These are phyloP conservation scores for Rhizoglyphus robini DNA, from an alignment of 1,140 invertebrate genomes.

Conservation along the genomic window DNA sequence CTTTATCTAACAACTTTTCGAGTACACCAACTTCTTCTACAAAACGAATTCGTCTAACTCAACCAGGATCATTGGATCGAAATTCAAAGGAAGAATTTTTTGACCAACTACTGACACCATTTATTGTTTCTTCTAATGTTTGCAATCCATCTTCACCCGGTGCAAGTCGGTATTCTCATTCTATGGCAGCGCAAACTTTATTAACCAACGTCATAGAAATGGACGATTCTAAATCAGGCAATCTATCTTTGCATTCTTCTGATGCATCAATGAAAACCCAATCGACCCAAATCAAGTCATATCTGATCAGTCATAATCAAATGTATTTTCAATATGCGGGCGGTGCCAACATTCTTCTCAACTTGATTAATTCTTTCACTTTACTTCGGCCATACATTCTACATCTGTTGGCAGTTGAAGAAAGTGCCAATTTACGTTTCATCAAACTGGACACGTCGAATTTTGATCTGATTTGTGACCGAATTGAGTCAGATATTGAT, in stretches of 20 bases:
- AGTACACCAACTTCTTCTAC: neutral
- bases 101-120: slow-evolving; percentile 12
- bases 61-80: neutral
- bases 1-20: neutral
- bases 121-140: neutral
- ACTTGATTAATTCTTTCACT: slow-evolving; percentile 57
- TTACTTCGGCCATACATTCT: slow-evolving; percentile 57
- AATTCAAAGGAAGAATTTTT: slow-evolving; percentile 16
- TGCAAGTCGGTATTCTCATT: neutral
- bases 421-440: slow-evolving; percentile 48
- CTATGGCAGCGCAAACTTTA: neutral
- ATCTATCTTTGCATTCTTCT: neutral
- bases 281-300: neutral
- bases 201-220: too few species aligned
- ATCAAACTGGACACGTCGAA: slow-evolving; percentile 57
- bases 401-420: slow-evolving; percentile 52
- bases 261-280: neutral
- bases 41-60: slow-evolving; percentile 12
- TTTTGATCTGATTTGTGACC: slow-evolving; percentile 50
- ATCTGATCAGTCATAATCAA: slow-evolving; percentile 44
- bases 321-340: slow-evolving; percentile 49
- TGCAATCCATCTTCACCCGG: neutral
- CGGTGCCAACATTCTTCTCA: slow-evolving; percentile 61
- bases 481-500: slow-evolving; percentile 62
- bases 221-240: neutral